Percentiles rank a stretch among this genome's conserved stretches.
phyloP scores from a whole-genome alignment of 2,113 vertebrate species.

The Phaetusa simplex region DNA sequence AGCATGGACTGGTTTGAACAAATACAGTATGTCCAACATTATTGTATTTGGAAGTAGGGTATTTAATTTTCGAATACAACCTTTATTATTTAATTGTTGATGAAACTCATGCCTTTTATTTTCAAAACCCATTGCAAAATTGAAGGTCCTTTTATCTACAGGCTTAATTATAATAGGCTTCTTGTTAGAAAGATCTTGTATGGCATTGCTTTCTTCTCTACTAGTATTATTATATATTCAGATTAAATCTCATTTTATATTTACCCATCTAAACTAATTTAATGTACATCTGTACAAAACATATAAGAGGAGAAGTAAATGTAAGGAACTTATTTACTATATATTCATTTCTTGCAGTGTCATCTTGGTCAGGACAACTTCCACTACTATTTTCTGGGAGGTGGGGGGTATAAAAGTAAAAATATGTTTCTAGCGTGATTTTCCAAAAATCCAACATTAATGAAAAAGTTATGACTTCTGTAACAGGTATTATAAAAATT shows the following conservation, averaged over 20 bases:
- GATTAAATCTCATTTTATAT: not conserved
- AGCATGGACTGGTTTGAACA: not conserved
- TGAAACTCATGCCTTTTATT: not conserved
- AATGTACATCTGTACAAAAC: not conserved
- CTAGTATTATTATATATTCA: not conserved
- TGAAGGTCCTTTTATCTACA: not conserved
- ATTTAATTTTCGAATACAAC: not conserved
- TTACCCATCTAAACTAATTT: not conserved
- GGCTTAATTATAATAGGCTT: not conserved
- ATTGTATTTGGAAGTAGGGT: not conserved
- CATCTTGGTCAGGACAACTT: not conserved
- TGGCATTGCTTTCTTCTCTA: not conserved
- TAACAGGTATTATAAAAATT: not conserved
- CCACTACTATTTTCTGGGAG: not conserved
- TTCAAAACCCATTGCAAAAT: not conserved
- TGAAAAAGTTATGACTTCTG: not conserved
- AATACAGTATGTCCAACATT: not conserved
- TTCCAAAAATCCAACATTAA: not conserved
- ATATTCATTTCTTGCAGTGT: not conserved
- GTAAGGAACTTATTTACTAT: not conserved
- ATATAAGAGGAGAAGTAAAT: not conserved
- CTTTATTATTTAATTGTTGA: not conserved
- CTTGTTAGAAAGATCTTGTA: not conserved
- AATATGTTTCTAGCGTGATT: not conserved
- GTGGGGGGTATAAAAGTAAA: not conserved